Evolutionary conservation across 2,797 vertebrate species (phyloP).

Genomic region (Bufotes viridis): DNA sequence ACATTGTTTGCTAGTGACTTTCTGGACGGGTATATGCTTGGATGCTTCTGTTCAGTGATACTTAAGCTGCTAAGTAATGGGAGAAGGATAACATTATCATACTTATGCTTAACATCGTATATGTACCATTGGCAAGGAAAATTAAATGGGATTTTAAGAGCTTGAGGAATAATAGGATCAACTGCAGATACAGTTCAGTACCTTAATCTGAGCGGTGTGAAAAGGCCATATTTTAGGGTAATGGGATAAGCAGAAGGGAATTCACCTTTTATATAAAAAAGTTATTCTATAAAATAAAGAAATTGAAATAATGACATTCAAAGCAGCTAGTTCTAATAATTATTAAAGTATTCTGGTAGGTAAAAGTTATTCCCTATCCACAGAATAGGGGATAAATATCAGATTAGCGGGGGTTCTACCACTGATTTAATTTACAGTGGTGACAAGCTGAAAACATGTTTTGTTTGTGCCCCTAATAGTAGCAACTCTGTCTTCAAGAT

Average conservation of each 20-base stretch:
- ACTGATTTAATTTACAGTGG: no score
- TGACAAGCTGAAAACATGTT: no score
- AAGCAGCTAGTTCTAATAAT: neutral
- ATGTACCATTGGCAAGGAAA: slow-evolving; percentile 32
- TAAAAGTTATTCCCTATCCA: neutral
- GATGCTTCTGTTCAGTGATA: slow-evolving; percentile 52
- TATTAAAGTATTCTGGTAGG: no score
- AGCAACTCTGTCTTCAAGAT: no score
- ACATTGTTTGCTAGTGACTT: slow-evolving; percentile 46
- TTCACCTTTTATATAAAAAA: neutral
- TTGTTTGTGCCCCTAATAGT: no score
- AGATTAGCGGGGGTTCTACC: no score
- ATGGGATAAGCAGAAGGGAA: slow-evolving; percentile 45
- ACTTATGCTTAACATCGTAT: slow-evolving; percentile 51
- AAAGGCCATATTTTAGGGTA: slow-evolving; percentile 36
- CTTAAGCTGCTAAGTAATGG: slow-evolving; percentile 56
- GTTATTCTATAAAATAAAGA: neutral
- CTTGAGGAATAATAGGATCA: slow-evolving; percentile 38
- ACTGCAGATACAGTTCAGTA: slow-evolving; percentile 54
- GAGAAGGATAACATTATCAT: slow-evolving; percentile 57
- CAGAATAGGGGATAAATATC: no score
- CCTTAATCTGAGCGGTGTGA: slow-evolving; percentile 42
- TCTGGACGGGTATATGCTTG: slow-evolving; percentile 48
- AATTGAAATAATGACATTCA: neutral
- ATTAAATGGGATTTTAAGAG: slow-evolving; percentile 53